A percentile compares a stretch with the other conserved stretches of the same genome.
These are phyloP conservation scores for Macrostomum lignano DNA, from an alignment of 1,140 invertebrate species.

Conservation along the genomic window DNA sequence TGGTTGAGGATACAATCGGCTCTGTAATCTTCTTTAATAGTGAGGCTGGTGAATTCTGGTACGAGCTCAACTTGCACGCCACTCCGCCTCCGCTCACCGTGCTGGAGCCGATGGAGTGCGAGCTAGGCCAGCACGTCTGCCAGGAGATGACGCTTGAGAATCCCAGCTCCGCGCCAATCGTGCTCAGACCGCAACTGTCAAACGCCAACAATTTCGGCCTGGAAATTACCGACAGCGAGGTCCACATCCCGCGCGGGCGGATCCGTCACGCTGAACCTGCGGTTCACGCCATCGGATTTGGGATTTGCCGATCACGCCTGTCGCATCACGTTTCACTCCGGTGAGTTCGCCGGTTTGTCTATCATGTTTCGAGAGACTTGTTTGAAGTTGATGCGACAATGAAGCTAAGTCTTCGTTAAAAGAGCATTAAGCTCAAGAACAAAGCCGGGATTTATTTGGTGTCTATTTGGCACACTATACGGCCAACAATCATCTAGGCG, in stretches of 20 bases:
- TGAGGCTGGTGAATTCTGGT: constrained; percentile 8
- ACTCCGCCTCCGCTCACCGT: constrained; percentile 3
- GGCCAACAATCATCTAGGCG: too few relatives aligned
- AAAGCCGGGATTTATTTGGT: too few relatives aligned
- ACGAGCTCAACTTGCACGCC: constrained; percentile 6
- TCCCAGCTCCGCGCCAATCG: constrained; percentile 6
- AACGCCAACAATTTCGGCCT: constrained; percentile 6
- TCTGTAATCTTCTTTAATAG: constrained; percentile 8
- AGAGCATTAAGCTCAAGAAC: too few relatives aligned
- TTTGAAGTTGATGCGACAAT: too few relatives aligned
- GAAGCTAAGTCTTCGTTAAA: too few relatives aligned
- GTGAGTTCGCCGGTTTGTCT: too few relatives aligned
- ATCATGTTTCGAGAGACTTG: too few relatives aligned
- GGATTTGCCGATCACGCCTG: constrained; percentile 6
- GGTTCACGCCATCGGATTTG: constrained; percentile 7
- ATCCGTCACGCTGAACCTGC: constrained; percentile 3
- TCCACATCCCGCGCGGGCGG: background rate
- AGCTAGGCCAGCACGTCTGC: constrained; percentile 5
- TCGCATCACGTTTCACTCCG: constrained; percentile 4
- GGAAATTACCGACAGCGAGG: constrained; percentile 3
- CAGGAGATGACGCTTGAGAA: constrained; percentile 5
- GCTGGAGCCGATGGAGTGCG: constrained; percentile 2
- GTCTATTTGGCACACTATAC: too few relatives aligned
- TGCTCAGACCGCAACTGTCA: constrained; percentile 4
- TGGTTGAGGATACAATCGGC: too few relatives aligned